These are phyloP conservation scores for Mus minutoides DNA, from an alignment of 2,797 vertebrate species.

Conservation along the genomic window DNA sequence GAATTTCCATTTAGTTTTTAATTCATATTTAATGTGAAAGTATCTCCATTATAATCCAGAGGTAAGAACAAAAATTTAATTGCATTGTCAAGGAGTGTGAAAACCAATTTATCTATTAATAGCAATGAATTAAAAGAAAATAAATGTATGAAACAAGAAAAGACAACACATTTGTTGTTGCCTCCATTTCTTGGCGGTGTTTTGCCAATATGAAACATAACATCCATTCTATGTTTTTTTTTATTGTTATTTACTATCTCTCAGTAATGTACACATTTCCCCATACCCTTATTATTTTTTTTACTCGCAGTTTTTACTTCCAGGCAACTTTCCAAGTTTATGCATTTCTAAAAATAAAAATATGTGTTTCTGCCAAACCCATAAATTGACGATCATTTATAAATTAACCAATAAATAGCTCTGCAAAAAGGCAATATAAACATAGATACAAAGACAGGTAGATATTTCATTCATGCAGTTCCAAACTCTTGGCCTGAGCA, in stretches of 20 bases:
- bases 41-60: conserved; percentile 47
- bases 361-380: neutral
- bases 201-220: neutral
- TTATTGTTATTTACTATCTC: neutral
- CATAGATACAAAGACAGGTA: neutral
- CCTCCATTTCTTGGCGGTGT: neutral
- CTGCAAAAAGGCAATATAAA: conserved; percentile 15
- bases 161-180: neutral
- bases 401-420: conserved; percentile 27
- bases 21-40: neutral
- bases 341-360: neutral
- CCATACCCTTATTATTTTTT: neutral
- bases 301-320: neutral
- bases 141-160: neutral
- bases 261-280: neutral
- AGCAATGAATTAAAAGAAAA: neutral
- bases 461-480: neutral
- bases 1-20: neutral
- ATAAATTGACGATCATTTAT: conserved; percentile 16
- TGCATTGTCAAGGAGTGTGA: neutral
- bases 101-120: neutral
- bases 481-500: neutral
- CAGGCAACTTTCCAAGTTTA: conserved; percentile 36
- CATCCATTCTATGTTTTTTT: neutral
- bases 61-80: neutral